These are phyloP conservation scores for Drosophila kikkawai DNA, from an alignment of 1,140 invertebrate species.

Conservation along the genomic window DNA sequence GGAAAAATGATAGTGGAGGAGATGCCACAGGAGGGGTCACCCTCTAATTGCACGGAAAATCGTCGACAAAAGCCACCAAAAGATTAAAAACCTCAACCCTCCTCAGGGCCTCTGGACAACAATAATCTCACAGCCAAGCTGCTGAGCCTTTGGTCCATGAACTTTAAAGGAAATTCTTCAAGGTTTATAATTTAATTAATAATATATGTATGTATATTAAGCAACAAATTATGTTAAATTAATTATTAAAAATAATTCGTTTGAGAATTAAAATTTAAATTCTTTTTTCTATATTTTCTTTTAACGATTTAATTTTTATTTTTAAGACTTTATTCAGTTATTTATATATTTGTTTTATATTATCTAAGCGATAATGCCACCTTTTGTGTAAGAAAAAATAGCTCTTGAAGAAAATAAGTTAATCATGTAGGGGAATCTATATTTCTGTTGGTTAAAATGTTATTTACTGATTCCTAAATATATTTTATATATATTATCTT, in stretches of 20 bases:
- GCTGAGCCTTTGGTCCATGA: constrained; percentile 7
- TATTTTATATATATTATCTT: too few species aligned
- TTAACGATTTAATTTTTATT: neutral
- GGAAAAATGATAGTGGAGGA: constrained; percentile 6
- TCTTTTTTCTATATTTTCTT: neutral
- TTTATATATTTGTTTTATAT: too few species aligned
- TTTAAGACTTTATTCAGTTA: too few species aligned
- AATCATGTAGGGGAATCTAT: too few species aligned
- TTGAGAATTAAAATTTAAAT: neutral
- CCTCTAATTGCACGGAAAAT: constrained; percentile 48
- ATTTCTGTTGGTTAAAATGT: too few species aligned
- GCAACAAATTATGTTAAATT: too few species aligned
- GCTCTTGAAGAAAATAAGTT: neutral
- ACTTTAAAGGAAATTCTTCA: neutral
- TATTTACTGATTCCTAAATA: too few species aligned
- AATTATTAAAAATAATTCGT: neutral
- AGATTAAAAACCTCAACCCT: constrained; percentile 24
- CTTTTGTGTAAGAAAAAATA: neutral
- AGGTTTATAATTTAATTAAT: too few species aligned
- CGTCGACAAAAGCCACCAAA: constrained; percentile 23
- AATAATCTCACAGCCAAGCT: constrained; percentile 9
- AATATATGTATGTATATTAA: too few species aligned
- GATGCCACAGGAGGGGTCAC: constrained; percentile 30
- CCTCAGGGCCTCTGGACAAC: constrained; percentile 3
- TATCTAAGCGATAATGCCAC: too few species aligned